Evolutionary conservation across 2,797 vertebrate species (phyloP).

Genomic region (Aselliscus stoliczkanus): DNA sequence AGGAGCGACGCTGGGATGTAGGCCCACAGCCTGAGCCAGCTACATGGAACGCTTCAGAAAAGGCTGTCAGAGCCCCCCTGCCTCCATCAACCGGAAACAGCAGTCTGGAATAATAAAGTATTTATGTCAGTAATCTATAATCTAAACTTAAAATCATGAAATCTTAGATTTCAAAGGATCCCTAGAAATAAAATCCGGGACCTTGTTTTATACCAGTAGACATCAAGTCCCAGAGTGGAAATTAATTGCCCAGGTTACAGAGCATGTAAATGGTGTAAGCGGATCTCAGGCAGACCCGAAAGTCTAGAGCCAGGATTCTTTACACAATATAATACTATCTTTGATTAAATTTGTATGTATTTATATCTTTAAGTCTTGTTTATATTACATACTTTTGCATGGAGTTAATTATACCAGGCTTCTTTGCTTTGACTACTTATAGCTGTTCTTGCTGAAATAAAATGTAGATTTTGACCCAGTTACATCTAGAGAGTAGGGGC

Average conservation of each 20-base stretch:
- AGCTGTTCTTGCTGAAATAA: neutral
- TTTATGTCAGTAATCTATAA: neutral
- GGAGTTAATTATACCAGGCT: neutral
- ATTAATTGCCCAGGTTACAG: neutral
- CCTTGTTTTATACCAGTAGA: neutral
- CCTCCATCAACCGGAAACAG: neutral
- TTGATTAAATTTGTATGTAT: neutral
- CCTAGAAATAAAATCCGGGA: neutral
- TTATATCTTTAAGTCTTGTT: neutral
- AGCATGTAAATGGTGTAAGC: neutral
- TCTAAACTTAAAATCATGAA: neutral
- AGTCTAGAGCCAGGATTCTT: neutral
- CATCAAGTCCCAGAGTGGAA: neutral
- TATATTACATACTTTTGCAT: neutral
- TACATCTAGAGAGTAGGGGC: neutral
- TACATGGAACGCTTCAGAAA: neutral
- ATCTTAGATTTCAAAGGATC: neutral
- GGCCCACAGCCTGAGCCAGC: neutral
- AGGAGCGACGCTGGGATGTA: neutral
- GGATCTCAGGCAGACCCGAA: neutral
- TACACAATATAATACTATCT: neutral
- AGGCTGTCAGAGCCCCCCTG: neutral
- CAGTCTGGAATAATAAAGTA: neutral
- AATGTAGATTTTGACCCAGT: neutral
- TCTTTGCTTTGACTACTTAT: neutral